Base-by-base conservation (phyloP, 2,113 vertebrate species). In the Scophthalmus maximus region DNA sequence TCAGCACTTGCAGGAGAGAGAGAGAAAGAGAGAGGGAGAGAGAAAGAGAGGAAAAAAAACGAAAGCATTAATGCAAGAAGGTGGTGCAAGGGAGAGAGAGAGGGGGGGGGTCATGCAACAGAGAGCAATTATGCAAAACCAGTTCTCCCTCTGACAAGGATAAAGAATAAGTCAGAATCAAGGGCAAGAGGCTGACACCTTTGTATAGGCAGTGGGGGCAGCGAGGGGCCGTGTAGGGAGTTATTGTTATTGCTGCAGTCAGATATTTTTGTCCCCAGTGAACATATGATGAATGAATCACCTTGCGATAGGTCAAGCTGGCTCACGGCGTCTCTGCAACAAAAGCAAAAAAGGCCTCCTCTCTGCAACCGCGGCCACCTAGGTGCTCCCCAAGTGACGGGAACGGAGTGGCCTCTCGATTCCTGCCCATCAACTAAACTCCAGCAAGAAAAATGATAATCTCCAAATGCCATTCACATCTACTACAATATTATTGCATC, bases 221-320 rank as follows among this genome's bases (percentile, higher is more conserved):
- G 69, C 42, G 44, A 42, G 72, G 62, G 71, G 78, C 29, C 66
- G 59, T 49, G 70, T 30, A 10, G 47, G 44, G 62, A 44, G 73
- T 61, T 78, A 78, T 22, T 70, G 76, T 79, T 84, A 72, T 68
- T 78, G 84, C 81, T 83, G 84, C 70, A 78, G 82, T 85, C 72
- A 85, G 84, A 82, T 81, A 81, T 64, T 65, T 64, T 53, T 67
- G 78, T 75, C 85, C 82, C 78, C 68, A 50, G 70, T 49, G 82
- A 59, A 53, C 36, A 29, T 47, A 84, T 84, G 84, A 90, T 88
- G 78, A 90, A 91, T 91, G 86, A 85, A 87, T 90, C 89, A 91
- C 91, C 88, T 90, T 89, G 89, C 76, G 25, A 79, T 82, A 81
- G 85, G 90, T 91, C 86, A 85, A 72, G 51, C 67, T 52, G 62